Evolutionary conservation across 2,888 invertebrate genomes (phyloP), one percentile per base, ranked within the genome.

Genomic region (Drosophila acutilabella): DNA sequence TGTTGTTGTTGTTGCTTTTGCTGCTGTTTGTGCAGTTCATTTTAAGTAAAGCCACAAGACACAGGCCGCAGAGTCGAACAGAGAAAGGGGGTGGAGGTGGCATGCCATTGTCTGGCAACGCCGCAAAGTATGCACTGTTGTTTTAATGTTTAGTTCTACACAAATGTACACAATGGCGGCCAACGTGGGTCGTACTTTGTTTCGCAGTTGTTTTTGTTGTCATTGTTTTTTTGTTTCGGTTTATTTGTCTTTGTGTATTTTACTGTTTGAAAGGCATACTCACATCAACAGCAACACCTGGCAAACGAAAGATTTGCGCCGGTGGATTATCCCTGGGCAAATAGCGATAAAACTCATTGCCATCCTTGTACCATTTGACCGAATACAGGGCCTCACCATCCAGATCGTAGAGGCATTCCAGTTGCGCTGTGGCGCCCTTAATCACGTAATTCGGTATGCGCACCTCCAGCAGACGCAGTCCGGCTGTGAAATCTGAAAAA

Each of bases 331-430:
- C 97, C 61, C 96, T 93, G 13, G 97, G 97, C 80, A 97, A 96
- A 92, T 95, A 97, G 82, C 97, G 94, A 93, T 96, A 97, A 93
- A 97, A 97, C 93, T 97, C 97, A 92, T 96, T 95, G 84, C 97
- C 97, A 91, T 97, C 97, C 92, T 97, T 97, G 93, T 97, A 97
- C 97, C 97, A 97, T 93, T 97, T 97, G 90, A 97, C 97, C 47
- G 97, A 97, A 93, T 97, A 97, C 51, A 97, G 94, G 57, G 95
- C 95, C 91, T 97, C 97, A 3, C 95, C 95, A 82, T 96, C 96
- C 91, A 97, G 93, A 91, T 96, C 95, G 93, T 96, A 97, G 90
- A 95, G 95, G 92, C 97, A 97, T 74, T 96, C 96, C 84, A 97
- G 93, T 77, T 94, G 94, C 52, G 96, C 96, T 82, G 95, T 94